phyloP scores from a whole-genome alignment of 1,140 invertebrate genomes.

The Camponotus vicinus region DNA sequence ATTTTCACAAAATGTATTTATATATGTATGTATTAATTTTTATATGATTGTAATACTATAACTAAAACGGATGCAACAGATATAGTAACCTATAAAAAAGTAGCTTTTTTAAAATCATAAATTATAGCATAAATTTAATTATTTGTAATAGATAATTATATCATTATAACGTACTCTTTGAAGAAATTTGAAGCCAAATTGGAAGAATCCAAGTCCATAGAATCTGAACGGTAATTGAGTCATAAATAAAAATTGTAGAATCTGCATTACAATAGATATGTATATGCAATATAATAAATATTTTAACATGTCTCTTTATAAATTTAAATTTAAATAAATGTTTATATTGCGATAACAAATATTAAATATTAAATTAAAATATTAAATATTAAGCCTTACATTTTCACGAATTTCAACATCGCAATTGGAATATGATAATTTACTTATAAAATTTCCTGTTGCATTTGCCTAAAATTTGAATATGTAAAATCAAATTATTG shows the following conservation, averaged over 20 bases:
- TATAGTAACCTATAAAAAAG: neutral
- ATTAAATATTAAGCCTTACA: neutral
- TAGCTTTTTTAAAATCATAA: too few species aligned
- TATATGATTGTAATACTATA: conserved; percentile 2
- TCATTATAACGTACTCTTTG: neutral
- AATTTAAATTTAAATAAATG: too few species aligned
- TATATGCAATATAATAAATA: too few species aligned
- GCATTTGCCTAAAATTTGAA: neutral
- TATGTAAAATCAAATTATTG: neutral
- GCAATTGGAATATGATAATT: neutral
- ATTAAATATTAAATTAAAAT: too few species aligned
- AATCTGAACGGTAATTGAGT: neutral
- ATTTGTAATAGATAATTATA: too few species aligned
- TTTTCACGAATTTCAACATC: neutral
- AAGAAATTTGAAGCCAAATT: conserved; percentile 35
- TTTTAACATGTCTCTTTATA: too few species aligned
- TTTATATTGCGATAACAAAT: too few species aligned
- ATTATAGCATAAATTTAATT: too few species aligned
- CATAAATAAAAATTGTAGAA: neutral
- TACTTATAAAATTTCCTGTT: conserved; percentile 5
- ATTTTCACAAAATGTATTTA: too few species aligned
- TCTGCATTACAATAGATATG: neutral
- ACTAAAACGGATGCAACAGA: neutral
- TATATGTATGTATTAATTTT: neutral
- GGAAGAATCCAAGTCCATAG: conserved; percentile 10